These are phyloP conservation scores for Tetragnatha montana DNA, from an alignment of 2,888 invertebrate species.

Conservation along the genomic window DNA sequence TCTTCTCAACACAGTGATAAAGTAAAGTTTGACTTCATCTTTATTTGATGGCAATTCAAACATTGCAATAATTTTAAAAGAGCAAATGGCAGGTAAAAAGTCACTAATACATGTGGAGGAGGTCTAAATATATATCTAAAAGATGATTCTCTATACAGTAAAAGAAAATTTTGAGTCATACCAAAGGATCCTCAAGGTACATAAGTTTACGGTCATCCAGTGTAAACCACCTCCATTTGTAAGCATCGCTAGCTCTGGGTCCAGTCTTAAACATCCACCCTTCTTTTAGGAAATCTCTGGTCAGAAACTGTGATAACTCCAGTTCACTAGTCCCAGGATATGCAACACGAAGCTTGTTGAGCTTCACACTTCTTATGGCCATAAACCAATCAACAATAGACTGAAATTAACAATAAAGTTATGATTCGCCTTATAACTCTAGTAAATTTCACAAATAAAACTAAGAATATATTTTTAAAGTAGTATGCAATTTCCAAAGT, in stretches of 20 bases:
- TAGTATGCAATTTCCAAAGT: too few species aligned
- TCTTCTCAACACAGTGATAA: too few species aligned
- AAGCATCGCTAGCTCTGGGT: constrained; percentile 86
- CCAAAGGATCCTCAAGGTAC: constrained; percentile 91
- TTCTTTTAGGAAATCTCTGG: constrained; percentile 89
- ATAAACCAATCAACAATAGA: constrained; percentile 90
- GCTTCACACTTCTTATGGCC: constrained; percentile 88
- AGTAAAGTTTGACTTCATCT: too few species aligned
- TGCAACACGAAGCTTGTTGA: constrained; percentile 88
- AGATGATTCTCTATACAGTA: not conserved
- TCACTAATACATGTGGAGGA: too few species aligned
- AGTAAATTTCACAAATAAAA: not conserved
- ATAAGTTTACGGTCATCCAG: constrained; percentile 91
- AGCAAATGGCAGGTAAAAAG: too few species aligned
- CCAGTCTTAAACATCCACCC: constrained; percentile 94
- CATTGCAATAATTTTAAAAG: too few species aligned
- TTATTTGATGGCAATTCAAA: too few species aligned
- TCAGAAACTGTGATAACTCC: constrained; percentile 82
- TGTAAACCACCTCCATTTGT: constrained; percentile 91
- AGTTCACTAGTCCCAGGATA: constrained; percentile 80
- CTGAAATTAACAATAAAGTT: constrained; percentile 72
- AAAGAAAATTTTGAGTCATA: constrained; percentile 74
- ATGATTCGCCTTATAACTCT: not conserved
- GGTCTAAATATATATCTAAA: too few species aligned
- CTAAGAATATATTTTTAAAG: not conserved